These are phyloP conservation scores for Passerculus sandwichensis DNA, from an alignment of 2,797 vertebrate species.

Conservation along the genomic window DNA sequence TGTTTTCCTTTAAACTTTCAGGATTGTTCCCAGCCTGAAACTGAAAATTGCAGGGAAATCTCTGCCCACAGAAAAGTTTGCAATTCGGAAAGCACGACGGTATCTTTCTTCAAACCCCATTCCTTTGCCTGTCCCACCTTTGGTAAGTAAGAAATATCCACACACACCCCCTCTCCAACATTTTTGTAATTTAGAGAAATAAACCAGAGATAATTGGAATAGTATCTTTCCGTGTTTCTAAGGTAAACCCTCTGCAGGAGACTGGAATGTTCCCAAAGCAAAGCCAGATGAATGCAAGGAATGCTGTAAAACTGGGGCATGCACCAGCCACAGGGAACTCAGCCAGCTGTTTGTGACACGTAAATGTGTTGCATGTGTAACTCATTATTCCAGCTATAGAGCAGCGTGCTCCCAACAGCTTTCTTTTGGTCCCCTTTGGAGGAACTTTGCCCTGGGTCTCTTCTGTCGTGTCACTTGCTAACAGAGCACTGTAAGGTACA, in stretches of 20 bases:
- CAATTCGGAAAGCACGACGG: constrained; percentile 93
- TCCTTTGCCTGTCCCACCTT: constrained; percentile 87
- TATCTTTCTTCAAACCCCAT: constrained; percentile 87
- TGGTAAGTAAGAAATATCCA: constrained; percentile 79
- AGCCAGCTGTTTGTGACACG: constrained; percentile 61
- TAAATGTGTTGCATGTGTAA: constrained; percentile 57
- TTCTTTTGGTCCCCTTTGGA: constrained; percentile 18
- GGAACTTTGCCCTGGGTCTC: constrained; percentile 43
- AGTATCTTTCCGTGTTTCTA: constrained; percentile 35
- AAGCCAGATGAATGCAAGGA: constrained; percentile 61
- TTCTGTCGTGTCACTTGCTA: constrained; percentile 4
- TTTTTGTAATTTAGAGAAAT: neutral
- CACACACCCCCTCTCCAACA: neutral
- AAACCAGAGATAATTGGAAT: neutral
- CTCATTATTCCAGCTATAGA: constrained; percentile 42
- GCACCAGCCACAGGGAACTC: constrained; percentile 56
- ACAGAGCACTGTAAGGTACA: constrained; percentile 7
- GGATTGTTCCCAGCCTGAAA: constrained; percentile 91
- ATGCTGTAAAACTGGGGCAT: constrained; percentile 65
- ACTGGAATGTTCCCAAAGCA: constrained; percentile 59
- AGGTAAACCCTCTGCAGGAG: constrained; percentile 55
- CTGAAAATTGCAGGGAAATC: constrained; percentile 99
- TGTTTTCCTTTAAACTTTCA: constrained; percentile 47
- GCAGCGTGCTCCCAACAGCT: constrained; percentile 32
- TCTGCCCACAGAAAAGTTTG: constrained; percentile 97